phyloP scores from a whole-genome alignment of 2,888 invertebrate species.

The Carterocephalus palaemon region DNA sequence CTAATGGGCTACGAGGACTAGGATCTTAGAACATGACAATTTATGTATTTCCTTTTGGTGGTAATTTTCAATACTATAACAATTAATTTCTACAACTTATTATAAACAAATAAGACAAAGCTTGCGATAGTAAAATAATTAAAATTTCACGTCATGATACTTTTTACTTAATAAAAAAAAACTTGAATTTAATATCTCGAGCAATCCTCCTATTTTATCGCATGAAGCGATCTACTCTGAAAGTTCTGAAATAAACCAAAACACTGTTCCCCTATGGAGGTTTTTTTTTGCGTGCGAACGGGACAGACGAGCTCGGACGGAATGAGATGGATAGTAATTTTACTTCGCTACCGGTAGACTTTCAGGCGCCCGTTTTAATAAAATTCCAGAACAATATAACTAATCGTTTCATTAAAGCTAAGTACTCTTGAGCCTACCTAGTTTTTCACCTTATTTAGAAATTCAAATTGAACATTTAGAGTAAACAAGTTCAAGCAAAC shows the following conservation, averaged over 20 bases:
- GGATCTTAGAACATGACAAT: too few relatives aligned
- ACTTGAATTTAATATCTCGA: too few relatives aligned
- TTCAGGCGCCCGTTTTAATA: constrained; percentile 26
- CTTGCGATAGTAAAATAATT: too few relatives aligned
- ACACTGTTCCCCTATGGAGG: constrained; percentile 37
- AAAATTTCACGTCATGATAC: too few relatives aligned
- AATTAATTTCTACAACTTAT: too few relatives aligned
- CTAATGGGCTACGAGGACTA: too few relatives aligned
- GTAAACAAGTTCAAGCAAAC: constrained; percentile 7
- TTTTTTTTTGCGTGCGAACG: constrained; percentile 19
- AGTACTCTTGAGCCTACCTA: background rate
- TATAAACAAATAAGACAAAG: too few relatives aligned
- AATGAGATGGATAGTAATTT: constrained; percentile 26
- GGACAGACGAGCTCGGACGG: constrained; percentile 9
- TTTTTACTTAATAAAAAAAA: too few relatives aligned
- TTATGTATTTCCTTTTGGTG: too few relatives aligned
- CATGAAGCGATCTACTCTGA: background rate
- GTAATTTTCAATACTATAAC: too few relatives aligned
- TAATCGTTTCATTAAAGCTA: constrained; percentile 17
- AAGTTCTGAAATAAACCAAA: constrained; percentile 56
- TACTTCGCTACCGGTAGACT: constrained; percentile 11
- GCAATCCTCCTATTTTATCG: background rate
- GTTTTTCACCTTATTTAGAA: constrained; percentile 7
- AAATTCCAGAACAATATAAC: constrained; percentile 24
- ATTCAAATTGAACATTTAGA: constrained; percentile 3